phyloP scores from a whole-genome alignment of 2,888 invertebrate genomes.

The Charanyca ferruginea region DNA sequence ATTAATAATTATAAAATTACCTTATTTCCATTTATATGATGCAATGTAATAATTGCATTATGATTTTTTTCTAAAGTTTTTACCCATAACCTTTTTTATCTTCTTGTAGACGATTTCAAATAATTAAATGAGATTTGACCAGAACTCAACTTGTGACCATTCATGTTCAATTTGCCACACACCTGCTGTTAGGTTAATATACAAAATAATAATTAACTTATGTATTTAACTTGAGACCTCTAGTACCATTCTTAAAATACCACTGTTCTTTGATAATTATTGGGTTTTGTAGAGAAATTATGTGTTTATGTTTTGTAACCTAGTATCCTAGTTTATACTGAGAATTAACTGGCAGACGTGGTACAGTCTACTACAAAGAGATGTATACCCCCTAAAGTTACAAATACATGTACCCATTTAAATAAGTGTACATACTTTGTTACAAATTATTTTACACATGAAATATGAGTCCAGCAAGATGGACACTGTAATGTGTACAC shows the following conservation, averaged over 20 bases:
- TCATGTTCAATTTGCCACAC: not conserved
- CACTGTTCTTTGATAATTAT: slow-evolving; percentile 18
- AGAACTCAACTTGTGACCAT: not conserved
- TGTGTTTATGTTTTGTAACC: slow-evolving; percentile 10
- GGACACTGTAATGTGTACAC: no score
- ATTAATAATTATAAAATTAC: not conserved
- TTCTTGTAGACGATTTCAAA: not conserved
- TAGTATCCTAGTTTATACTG: slow-evolving; percentile 29
- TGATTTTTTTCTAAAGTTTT: slow-evolving; percentile 12
- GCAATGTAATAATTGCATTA: not conserved
- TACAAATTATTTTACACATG: no score
- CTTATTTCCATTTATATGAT: not conserved
- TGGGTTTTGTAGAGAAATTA: slow-evolving; percentile 8
- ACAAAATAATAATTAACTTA: not conserved
- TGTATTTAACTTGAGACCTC: not conserved
- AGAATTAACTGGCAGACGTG: slow-evolving; percentile 24
- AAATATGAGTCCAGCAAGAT: no score
- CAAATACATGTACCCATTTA: no score
- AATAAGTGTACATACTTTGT: no score
- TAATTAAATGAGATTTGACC: not conserved
- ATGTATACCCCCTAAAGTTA: no score
- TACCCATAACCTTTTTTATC: not conserved
- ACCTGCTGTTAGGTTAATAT: not conserved
- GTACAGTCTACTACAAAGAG: no score
- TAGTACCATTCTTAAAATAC: slow-evolving; percentile 25